Conservation (phyloP, 2,888 invertebrate genomes). For the Fragum sueziense region DNA sequence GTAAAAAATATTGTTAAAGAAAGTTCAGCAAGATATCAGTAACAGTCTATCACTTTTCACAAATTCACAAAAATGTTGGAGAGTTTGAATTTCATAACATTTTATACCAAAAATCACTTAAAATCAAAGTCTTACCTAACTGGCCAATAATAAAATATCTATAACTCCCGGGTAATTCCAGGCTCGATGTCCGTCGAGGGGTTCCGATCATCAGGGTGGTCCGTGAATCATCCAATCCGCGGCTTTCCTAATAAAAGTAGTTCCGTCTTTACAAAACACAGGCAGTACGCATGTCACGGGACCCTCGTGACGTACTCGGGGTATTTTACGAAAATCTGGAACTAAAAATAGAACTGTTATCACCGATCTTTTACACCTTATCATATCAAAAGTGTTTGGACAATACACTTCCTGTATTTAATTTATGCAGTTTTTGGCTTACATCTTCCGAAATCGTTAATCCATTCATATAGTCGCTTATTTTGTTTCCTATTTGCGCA, state of each 20-base stretch:
- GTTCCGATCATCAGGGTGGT: not conserved
- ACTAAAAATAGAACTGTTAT: not conserved
- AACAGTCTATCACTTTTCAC: not conserved
- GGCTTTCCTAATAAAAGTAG: not conserved
- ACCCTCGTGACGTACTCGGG: not conserved
- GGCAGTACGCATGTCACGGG: not conserved
- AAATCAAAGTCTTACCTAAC: not conserved
- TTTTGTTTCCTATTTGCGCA: too few species aligned
- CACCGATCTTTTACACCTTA: not conserved
- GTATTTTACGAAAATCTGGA: not conserved
- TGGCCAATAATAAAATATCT: not conserved
- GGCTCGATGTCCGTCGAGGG: not conserved
- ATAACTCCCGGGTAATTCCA: conserved; percentile 5
- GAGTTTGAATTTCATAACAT: not conserved
- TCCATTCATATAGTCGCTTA: too few species aligned
- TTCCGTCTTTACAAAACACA: not conserved
- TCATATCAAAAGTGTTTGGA: not conserved
- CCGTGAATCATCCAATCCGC: not conserved
- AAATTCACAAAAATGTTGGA: not conserved
- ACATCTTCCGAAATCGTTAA: too few species aligned
- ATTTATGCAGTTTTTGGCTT: not conserved
- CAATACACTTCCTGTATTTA: not conserved
- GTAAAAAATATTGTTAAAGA: not conserved
- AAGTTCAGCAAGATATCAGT: not conserved
- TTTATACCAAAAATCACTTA: not conserved